Conservation (phyloP, 2,113 vertebrate species). For the Ophiodon elongatus region DNA sequence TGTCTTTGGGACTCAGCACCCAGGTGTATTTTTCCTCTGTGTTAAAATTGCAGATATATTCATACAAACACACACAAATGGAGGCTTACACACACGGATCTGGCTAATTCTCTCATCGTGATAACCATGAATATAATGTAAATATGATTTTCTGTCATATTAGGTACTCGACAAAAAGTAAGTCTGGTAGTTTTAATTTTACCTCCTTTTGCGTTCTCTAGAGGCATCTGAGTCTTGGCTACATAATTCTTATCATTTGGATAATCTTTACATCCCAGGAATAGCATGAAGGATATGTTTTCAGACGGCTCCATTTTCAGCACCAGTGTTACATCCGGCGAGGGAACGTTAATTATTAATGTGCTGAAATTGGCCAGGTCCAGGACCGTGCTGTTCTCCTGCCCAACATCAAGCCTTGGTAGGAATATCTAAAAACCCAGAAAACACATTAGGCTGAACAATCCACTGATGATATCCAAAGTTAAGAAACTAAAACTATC, state of each 20-base stretch:
- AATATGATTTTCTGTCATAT: neutral
- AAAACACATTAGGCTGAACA: slow-evolving; percentile 8
- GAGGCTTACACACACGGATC: neutral
- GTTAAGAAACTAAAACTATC: neutral
- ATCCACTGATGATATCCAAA: neutral
- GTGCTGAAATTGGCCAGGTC: slow-evolving; percentile 86
- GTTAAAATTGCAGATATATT: slow-evolving; percentile 33
- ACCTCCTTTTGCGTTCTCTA: slow-evolving; percentile 81
- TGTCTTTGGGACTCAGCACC: slow-evolving; percentile 89
- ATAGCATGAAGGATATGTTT: slow-evolving; percentile 84
- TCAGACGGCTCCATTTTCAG: slow-evolving; percentile 88
- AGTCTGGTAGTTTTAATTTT: slow-evolving; percentile 34
- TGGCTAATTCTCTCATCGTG: neutral
- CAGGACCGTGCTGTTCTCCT: slow-evolving; percentile 85
- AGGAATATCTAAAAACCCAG: slow-evolving; percentile 87
- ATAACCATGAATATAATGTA: neutral
- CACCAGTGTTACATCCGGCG: slow-evolving; percentile 86
- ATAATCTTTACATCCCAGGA: slow-evolving; percentile 87
- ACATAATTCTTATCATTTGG: slow-evolving; percentile 87
- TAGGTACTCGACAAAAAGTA: neutral
- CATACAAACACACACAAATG: neutral
- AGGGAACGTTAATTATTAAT: slow-evolving; percentile 88
- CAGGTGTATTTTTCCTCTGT: slow-evolving; percentile 89
- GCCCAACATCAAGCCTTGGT: slow-evolving; percentile 79
- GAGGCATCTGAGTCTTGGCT: slow-evolving; percentile 83